phyloP scores from a whole-genome alignment of 2,888 invertebrate species.

The Spatulosminthurus flaviceps region DNA sequence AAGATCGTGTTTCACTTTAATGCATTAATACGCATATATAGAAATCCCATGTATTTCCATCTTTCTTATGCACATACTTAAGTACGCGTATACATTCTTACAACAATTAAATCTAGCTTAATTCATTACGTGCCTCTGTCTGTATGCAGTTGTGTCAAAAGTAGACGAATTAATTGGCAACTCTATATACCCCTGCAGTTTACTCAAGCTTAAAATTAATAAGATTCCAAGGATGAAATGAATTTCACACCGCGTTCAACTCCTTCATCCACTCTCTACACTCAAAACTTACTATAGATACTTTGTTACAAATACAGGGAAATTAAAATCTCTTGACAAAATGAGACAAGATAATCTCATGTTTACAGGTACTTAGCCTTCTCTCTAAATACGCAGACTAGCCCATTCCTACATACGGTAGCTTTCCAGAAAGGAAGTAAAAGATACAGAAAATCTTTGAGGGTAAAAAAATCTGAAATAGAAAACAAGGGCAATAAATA shows the following conservation, averaged over 20 bases:
- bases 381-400: no score
- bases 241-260: neutral
- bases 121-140: neutral
- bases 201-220: conserved; percentile 18
- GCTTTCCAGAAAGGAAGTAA: no score
- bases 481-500: conserved; percentile 18
- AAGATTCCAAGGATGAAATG: neutral
- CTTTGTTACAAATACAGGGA: no score
- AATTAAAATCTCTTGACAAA: no score
- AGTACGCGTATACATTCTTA: neutral
- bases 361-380: no score
- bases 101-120: neutral
- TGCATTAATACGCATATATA: neutral
- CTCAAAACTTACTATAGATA: no score
- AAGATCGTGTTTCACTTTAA: neutral
- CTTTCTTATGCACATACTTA: no score
- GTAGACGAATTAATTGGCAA: neutral
- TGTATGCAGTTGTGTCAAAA: neutral
- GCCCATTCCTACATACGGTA: no score
- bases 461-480: neutral
- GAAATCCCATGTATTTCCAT: no score
- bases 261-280: neutral
- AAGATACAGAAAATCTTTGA: neutral
- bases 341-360: no score
- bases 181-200: neutral